Evolutionary conservation across 2,797 vertebrate genomes (phyloP).

Genomic region (Pempheris klunzingeri): DNA sequence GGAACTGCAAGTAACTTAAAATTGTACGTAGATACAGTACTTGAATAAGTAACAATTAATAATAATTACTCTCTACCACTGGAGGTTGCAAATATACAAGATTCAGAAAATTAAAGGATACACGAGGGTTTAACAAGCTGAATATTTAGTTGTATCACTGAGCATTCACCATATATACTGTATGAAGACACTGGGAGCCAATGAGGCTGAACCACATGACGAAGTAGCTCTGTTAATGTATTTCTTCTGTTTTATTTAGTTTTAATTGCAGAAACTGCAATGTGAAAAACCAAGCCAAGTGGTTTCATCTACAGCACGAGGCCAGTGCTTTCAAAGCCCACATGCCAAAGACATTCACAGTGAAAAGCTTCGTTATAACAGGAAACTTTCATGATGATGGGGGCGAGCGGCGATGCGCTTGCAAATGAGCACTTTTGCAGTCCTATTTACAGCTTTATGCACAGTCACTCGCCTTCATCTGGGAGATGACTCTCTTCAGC

Average conservation of each 20-base stretch:
- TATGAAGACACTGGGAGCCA: not conserved
- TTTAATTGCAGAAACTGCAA: not conserved
- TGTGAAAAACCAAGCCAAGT: conserved; percentile 12
- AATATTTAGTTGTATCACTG: not conserved
- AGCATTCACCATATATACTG: not conserved
- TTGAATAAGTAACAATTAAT: not conserved
- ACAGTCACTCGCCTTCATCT: conserved; percentile 47
- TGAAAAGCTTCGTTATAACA: conserved; percentile 34
- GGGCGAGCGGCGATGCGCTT: not conserved
- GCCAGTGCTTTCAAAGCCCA: conserved; percentile 23
- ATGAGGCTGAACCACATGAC: not conserved
- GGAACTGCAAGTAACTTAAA: not conserved
- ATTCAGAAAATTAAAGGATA: not conserved
- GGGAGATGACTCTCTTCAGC: conserved; percentile 45
- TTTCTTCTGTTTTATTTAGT: not conserved
- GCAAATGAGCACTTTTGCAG: conserved; percentile 15
- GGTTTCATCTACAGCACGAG: conserved; percentile 10
- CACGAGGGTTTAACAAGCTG: not conserved
- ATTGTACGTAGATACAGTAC: not conserved
- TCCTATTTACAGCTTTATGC: conserved; percentile 42
- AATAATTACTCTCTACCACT: not conserved
- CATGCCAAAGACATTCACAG: conserved; percentile 20
- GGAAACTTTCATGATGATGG: conserved; percentile 28
- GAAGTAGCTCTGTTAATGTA: not conserved
- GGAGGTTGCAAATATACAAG: not conserved